Base-by-base conservation (phyloP, 2,113 vertebrate genomes). In the Chloropsis cyanopogon region DNA sequence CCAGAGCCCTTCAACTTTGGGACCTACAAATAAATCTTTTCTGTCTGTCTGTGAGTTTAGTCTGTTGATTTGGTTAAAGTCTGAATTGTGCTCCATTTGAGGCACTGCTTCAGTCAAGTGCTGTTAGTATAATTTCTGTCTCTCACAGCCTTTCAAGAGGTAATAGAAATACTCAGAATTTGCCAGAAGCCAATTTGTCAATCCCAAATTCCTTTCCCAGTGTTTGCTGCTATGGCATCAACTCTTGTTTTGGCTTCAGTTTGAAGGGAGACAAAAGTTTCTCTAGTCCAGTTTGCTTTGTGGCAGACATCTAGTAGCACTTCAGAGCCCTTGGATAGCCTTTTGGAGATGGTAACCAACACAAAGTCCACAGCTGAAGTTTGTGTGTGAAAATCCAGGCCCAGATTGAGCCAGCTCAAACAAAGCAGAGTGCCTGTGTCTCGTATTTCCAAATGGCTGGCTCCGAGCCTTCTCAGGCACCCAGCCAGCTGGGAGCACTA, bases 401-500 rank as follows among this genome's bases (percentile, higher is more conserved):
- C 76, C 72, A 88, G 71, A 92, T 37, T 90, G 54, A 78, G 80
- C 24, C 86, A 81, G 91, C 86, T 86, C 44, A 44, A 70, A 94
- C 90, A 93, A 88, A 93, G 83, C 80, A 18, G 75, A 60, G 86
- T 71, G 95, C 39, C 76, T 77, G 68, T 73, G 96, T 90, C 91
- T 86, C 21, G 2, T 25, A 13, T 92, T 94, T 86, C 92, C 52
- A 2, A 76, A 37, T 14, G 88, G 60, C 60, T 96, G 94, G 92
- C 95, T 84, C 41, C 0, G 2, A 2, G 88, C 95, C 91, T 47
- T 46, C 29, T 86, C 0, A 12, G 89, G 81, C 93, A 57, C 24
- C 57, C 65, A 6, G 86, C 93, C 96, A 96, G 82, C 76, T n/a
- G 72, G 39, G 76, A 92, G 69, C 69, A 50, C 54, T 90, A 16